Evolutionary conservation across 2,113 vertebrate species (phyloP).

Genomic region (Varanus komodoensis): DNA sequence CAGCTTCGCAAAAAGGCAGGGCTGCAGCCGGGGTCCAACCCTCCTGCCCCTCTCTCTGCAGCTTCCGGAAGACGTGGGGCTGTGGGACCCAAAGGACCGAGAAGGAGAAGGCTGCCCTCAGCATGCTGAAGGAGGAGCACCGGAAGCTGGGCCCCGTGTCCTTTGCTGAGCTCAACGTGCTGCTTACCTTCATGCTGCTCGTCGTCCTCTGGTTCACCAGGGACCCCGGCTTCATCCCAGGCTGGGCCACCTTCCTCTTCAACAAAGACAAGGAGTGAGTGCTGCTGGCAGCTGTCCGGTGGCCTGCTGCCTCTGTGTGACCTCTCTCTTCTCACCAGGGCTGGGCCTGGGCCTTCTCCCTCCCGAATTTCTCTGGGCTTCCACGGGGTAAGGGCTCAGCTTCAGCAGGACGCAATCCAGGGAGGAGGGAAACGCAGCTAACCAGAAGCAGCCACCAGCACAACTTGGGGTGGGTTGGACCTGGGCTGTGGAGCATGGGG

Average conservation of each 20-base stretch:
- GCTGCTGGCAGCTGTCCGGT: neutral
- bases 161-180: conserved; percentile 88
- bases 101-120: conserved; percentile 83
- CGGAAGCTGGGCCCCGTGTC: conserved; percentile 87
- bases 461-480: too few relatives aligned
- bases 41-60: conserved; percentile 58
- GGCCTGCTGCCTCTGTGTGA: too few relatives aligned
- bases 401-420: neutral
- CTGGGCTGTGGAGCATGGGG: too few relatives aligned
- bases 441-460: neutral
- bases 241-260: conserved; percentile 87
- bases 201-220: conserved; percentile 93
- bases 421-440: neutral
- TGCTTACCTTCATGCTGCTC: conserved; percentile 87
- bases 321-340: too few relatives aligned
- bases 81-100: conserved; percentile 77
- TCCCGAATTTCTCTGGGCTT: neutral
- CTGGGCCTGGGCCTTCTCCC: neutral
- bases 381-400: neutral
- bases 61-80: conserved; percentile 88
- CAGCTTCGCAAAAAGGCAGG: too few relatives aligned
- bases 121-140: conserved; percentile 85
- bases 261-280: conserved; percentile 85
- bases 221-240: conserved; percentile 90
- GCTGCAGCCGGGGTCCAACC: neutral